Conservation (phyloP, 2,113 vertebrate genomes). For the Grammomys surdaster region DNA sequence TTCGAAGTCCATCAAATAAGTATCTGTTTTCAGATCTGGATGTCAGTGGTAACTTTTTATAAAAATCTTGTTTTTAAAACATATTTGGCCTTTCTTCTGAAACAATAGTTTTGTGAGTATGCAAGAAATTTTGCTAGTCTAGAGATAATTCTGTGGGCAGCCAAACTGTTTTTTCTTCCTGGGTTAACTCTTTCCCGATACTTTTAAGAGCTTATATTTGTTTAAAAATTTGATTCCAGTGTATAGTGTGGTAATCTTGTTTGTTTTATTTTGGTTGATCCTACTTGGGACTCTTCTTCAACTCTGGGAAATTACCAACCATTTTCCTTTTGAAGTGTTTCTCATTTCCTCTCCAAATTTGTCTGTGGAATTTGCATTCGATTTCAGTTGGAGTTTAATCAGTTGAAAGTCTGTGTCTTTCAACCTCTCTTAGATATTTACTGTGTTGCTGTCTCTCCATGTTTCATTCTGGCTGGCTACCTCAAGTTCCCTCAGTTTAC, state of each 20-base stretch:
- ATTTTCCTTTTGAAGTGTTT: not conserved
- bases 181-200: not conserved
- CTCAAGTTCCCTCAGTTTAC: not conserved
- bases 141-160: constrained; percentile 18
- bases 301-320: not conserved
- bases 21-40: not conserved
- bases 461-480: constrained; percentile 16
- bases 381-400: constrained; percentile 35
- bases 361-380: constrained; percentile 28
- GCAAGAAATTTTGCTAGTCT: constrained; percentile 41
- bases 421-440: constrained; percentile 16
- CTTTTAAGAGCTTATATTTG: constrained; percentile 14
- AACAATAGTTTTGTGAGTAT: constrained; percentile 56
- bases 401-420: not conserved
- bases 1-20: not conserved
- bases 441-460: not conserved
- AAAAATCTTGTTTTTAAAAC: not conserved
- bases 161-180: not conserved
- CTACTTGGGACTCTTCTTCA: not conserved
- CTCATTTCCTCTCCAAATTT: not conserved
- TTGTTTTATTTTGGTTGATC: not conserved
- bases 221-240: not conserved
- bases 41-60: not conserved
- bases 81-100: not conserved
- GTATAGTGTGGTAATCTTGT: not conserved